Conservation (phyloP, 2,888 invertebrate genomes). For the Zaprionus lineosus region DNA sequence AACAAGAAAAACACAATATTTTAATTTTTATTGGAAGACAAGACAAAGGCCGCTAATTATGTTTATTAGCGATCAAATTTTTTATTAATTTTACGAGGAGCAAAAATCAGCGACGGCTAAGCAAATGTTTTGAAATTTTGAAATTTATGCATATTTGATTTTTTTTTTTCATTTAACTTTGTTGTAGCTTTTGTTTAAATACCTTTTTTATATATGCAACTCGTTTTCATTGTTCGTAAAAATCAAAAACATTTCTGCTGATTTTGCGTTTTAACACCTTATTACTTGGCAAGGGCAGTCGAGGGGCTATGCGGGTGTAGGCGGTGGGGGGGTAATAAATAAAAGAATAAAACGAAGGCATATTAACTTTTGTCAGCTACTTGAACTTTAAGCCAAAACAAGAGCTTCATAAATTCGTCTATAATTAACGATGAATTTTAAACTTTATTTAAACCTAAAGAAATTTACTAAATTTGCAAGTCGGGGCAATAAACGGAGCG, state of each 20-base stretch:
- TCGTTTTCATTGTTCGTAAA: slow-evolving; percentile 21
- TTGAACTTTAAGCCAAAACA: too few species aligned
- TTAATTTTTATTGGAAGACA: too few species aligned
- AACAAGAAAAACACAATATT: not conserved
- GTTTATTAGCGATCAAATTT: slow-evolving; percentile 67
- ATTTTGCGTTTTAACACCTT: slow-evolving; percentile 68
- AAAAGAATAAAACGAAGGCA: slow-evolving; percentile 7
- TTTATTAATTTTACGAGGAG: slow-evolving; percentile 73
- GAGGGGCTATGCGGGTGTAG: not conserved
- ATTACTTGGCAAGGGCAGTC: too few species aligned
- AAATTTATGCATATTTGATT: slow-evolving; percentile 32
- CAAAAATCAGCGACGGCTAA: slow-evolving; percentile 66
- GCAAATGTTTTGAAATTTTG: slow-evolving; percentile 33
- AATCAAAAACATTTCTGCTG: slow-evolving; percentile 43
- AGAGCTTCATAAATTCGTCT: too few species aligned
- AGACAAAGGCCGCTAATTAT: slow-evolving; percentile 70
- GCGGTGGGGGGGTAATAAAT: not conserved
- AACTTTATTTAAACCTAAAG: too few species aligned
- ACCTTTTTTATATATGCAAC: slow-evolving; percentile 20
- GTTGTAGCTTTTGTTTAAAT: not conserved
- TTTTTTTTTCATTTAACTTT: slow-evolving; percentile 21
- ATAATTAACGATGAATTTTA: too few species aligned
- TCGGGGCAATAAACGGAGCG: too few species aligned
- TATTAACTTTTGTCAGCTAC: slow-evolving; percentile 14
- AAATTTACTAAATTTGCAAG: too few species aligned